phyloP scores from a whole-genome alignment of 53 echinoderm and acorn worm species.

The Echinarachnius parma region DNA sequence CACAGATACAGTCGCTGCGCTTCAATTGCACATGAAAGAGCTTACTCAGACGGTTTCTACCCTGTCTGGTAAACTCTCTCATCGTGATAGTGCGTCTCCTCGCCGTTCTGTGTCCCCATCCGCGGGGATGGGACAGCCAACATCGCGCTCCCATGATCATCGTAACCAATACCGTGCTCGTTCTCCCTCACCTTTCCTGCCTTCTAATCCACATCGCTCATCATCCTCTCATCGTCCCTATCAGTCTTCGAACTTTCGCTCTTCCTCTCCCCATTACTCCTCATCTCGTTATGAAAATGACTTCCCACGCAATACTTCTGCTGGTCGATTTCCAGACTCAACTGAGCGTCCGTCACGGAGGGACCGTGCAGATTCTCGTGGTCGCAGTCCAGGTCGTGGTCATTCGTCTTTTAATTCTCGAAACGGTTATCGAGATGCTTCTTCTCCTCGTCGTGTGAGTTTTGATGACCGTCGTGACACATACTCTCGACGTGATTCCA shows the following conservation, averaged over 20 bases:
- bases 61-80: background rate
- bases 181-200: background rate
- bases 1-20: background rate
- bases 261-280: background rate
- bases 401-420: background rate
- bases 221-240: background rate
- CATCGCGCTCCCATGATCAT: no score
- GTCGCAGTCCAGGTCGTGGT: background rate
- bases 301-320: background rate
- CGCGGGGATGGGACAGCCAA: no score
- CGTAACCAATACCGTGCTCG: no score
- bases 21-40: background rate
- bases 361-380: background rate
- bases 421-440: background rate
- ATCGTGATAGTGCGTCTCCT: background rate
- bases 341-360: background rate
- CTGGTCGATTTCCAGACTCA: background rate
- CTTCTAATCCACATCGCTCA: background rate
- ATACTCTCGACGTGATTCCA: background rate
- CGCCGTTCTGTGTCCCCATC: slow-evolving; percentile 23
- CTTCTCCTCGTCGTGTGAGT: slow-evolving; percentile 8
- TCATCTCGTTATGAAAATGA: background rate
- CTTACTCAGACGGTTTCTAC: background rate
- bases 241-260: background rate
- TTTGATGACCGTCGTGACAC: background rate